phyloP scores from a whole-genome alignment of 30 jellyfish, hydroid and myxozoan species.

The Mastigias papua region DNA sequence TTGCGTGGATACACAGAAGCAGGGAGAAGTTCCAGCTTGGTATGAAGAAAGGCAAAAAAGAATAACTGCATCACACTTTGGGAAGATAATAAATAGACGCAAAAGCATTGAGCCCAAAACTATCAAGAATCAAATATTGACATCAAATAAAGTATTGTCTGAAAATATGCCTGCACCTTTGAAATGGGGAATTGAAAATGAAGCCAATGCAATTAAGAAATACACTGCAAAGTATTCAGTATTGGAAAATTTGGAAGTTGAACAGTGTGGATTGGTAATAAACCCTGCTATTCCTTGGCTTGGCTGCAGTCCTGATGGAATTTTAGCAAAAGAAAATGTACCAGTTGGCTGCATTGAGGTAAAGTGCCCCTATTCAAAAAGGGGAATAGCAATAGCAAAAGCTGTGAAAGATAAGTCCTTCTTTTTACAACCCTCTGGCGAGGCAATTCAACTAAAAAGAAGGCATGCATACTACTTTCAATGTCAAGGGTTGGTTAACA shows the following conservation, averaged over 20 bases:
- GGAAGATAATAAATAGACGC: slow-evolving; percentile 43
- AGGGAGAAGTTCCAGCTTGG: slow-evolving; percentile 28
- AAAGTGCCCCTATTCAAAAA: too few relatives aligned
- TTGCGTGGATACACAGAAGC: slow-evolving; percentile 15
- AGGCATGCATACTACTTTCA: slow-evolving; percentile 36
- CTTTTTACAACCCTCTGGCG: slow-evolving; percentile 11
- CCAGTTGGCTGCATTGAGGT: too few relatives aligned
- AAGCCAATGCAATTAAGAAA: too few relatives aligned
- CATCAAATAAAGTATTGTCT: too few relatives aligned
- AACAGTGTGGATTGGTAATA: too few relatives aligned
- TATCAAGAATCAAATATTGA: slow-evolving; percentile 19
- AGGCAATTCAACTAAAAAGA: slow-evolving; percentile 42
- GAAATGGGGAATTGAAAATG: too few relatives aligned
- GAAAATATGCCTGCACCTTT: too few relatives aligned
- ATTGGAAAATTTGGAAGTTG: too few relatives aligned
- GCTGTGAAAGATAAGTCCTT: slow-evolving; percentile 59
- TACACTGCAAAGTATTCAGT: too few relatives aligned
- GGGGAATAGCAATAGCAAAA: too few relatives aligned
- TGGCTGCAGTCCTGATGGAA: slow-evolving; percentile 16
- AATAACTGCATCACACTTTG: slow-evolving; percentile 64
- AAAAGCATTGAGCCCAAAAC: slow-evolving; percentile 40
- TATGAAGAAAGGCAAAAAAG: slow-evolving; percentile 54
- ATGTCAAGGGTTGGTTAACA: slow-evolving; percentile 71
- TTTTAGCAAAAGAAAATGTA: too few relatives aligned
- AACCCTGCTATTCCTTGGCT: too few relatives aligned